Percentiles rank a stretch among this genome's conserved stretches.
phyloP scores from a whole-genome alignment of 2,888 invertebrate genomes.

The Drosophila maculinotata region DNA sequence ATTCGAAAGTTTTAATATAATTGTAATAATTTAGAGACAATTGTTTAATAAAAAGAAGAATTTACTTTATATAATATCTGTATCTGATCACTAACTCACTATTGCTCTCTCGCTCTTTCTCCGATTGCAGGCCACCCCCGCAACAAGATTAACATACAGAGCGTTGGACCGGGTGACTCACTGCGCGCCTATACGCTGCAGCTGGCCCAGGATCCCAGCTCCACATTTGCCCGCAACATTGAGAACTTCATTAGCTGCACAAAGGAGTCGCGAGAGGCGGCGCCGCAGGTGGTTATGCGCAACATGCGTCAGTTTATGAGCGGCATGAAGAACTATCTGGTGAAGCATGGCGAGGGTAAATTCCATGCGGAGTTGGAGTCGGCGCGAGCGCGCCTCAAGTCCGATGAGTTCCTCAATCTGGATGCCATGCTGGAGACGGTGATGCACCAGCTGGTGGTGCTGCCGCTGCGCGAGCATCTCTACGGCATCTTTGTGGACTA shows the following conservation, averaged over 20 bases:
- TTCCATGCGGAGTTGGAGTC: slow-evolving; percentile 95
- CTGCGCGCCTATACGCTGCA: slow-evolving; percentile 92
- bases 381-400: slow-evolving; percentile 88
- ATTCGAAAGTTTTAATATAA: too few species aligned
- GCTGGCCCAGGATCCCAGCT: slow-evolving; percentile 92
- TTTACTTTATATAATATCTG: too few species aligned
- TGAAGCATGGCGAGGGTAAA: slow-evolving; percentile 97
- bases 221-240: slow-evolving; percentile 96
- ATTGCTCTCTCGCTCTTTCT: too few species aligned
- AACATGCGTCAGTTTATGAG: slow-evolving; percentile 99
- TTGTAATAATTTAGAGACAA: too few species aligned
- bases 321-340: slow-evolving; percentile 98
- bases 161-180: slow-evolving; percentile 89
- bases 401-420: slow-evolving; percentile 96
- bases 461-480: slow-evolving; percentile 93
- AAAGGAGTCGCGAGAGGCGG: slow-evolving; percentile 94
- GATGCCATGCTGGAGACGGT: slow-evolving; percentile 98
- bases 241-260: slow-evolving; percentile 97
- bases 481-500: slow-evolving; percentile 94
- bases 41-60: too few species aligned
- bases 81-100: too few species aligned
- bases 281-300: slow-evolving; percentile 94
- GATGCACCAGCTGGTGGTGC: slow-evolving; percentile 95
- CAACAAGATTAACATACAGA: slow-evolving; percentile 83
- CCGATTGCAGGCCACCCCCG: slow-evolving; percentile 95